Percentiles rank a stretch among this genome's conserved stretches.
These are phyloP conservation scores for Bradypus variegatus DNA, from an alignment of 2,797 vertebrate species.

Conservation along the genomic window DNA sequence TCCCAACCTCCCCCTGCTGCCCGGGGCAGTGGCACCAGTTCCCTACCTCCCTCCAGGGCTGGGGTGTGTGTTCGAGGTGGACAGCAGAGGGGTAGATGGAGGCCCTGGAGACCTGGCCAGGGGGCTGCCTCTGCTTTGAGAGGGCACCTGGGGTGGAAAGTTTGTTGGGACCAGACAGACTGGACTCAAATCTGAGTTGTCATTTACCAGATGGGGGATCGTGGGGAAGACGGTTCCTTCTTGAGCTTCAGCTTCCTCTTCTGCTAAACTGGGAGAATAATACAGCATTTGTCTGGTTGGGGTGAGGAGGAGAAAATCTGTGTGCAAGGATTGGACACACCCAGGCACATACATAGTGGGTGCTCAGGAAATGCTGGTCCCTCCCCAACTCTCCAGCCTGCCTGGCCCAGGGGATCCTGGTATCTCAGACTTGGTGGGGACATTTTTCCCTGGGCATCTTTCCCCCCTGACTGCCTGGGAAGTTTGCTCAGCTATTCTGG, in stretches of 20 bases:
- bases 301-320: neutral
- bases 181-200: neutral
- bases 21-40: too few species aligned
- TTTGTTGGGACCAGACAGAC: neutral
- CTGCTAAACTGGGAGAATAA: neutral
- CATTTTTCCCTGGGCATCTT: neutral
- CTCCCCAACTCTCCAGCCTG: neutral
- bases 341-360: neutral
- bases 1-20: too few species aligned
- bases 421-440: neutral
- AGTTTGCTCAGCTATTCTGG: neutral
- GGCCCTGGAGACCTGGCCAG: neutral
- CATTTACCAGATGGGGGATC: neutral
- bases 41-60: neutral
- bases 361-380: neutral
- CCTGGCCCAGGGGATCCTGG: neutral
- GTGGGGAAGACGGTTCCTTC: neutral
- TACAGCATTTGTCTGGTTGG: neutral
- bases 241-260: constrained; percentile 20
- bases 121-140: neutral
- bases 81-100: neutral
- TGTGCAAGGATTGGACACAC: neutral
- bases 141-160: neutral
- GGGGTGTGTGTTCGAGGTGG: neutral
- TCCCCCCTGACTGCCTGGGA: neutral